Percentiles rank a stretch among this genome's conserved stretches.
Evolutionary conservation across 2,888 invertebrate species (phyloP).

Genomic region (Leptinotarsa peninsularis): DNA sequence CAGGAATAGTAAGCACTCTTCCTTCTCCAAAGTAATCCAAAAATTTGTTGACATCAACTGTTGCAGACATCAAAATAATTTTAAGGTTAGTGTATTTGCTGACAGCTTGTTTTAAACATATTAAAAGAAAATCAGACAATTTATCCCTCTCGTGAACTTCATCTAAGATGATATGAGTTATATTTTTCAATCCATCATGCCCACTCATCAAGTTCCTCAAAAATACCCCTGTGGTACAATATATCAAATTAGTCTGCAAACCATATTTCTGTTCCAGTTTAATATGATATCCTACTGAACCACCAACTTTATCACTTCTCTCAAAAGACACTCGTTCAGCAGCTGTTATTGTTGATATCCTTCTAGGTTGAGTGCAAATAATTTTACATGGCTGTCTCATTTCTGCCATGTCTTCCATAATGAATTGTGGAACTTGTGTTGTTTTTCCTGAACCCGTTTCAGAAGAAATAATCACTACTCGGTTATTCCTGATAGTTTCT

Average conservation of each 20-base stretch:
- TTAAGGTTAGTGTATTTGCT: conserved; percentile 78
- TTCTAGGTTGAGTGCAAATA: conserved; percentile 92
- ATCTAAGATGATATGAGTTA: conserved; percentile 91
- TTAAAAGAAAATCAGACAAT: conserved; percentile 91
- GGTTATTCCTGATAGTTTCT: conserved; percentile 74
- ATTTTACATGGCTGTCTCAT: conserved; percentile 79
- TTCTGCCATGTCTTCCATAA: conserved; percentile 80
- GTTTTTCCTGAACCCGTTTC: conserved; percentile 96
- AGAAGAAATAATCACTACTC: conserved; percentile 81
- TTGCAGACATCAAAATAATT: conserved; percentile 94
- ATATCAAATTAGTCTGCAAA: conserved; percentile 84
- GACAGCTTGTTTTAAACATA: conserved; percentile 83
- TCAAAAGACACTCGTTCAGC: conserved; percentile 85
- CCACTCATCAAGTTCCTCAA: conserved; percentile 89
- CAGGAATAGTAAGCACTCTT: conserved; percentile 82
- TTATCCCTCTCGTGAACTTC: conserved; percentile 96
- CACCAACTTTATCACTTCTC: conserved; percentile 69
- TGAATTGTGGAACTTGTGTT: conserved; percentile 94
- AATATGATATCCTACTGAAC: conserved; percentile 80
- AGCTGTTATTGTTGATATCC: conserved; percentile 86
- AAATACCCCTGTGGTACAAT: conserved; percentile 92
- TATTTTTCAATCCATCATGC: conserved; percentile 74
- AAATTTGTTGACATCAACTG: conserved; percentile 86
- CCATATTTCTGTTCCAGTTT: conserved; percentile 88
- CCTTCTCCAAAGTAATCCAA: conserved; percentile 86